Evolutionary conservation across 2,113 vertebrate genomes (phyloP), one percentile per base, ranked within the genome.

Genomic region (Ctenodactylus gundi): DNA sequence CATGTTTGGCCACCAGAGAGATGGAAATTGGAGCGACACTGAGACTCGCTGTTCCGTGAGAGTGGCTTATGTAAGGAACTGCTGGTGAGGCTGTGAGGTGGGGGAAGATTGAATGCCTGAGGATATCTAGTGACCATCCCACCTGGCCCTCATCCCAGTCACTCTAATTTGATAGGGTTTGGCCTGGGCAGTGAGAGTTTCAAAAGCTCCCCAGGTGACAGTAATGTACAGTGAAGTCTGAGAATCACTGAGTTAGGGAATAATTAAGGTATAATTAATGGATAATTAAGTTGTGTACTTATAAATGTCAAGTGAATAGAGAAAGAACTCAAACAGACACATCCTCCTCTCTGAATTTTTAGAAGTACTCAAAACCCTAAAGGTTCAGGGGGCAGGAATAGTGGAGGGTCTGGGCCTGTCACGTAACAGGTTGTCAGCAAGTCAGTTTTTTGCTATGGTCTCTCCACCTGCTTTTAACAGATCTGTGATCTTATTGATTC

Each of bases 231-330:
- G 77, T 15, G 25, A 31, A 64, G 46, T 87, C 41, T 84, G 88
- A 90, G 81, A 94, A 80, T 13, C 7, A 23, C 41, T 21, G 17
- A 64, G 34, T 58, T 80, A 39, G 85, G 20, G 57, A 80, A 49
- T 80, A 49, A 82, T 57, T 90, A 93, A 41, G 39, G 34, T 75
- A 12, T n/a, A n/a, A n/a, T 4, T 31, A n/a, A 11, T 36, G 57
- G 83, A 51, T 87, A 84, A 90, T 85, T 70, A 78, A 84, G 25
- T 44, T 78, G 3, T 87, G 68, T 23, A 11, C 34, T 64, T n/a
- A 62, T 88, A 78, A 95, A 72, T 77, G 80, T 46, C 57, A 92
- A 57, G 49, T 41, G 53, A 89, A 85, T 57, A 89, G 53, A 89
- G 60, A 64, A 89, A 73, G 27, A 62, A 49, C 9, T 36, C 15